A percentile compares a stretch with the other conserved stretches of the same genome.
Conservation (phyloP, 2,113 vertebrate genomes). For the Tragelaphus buxtoni region DNA sequence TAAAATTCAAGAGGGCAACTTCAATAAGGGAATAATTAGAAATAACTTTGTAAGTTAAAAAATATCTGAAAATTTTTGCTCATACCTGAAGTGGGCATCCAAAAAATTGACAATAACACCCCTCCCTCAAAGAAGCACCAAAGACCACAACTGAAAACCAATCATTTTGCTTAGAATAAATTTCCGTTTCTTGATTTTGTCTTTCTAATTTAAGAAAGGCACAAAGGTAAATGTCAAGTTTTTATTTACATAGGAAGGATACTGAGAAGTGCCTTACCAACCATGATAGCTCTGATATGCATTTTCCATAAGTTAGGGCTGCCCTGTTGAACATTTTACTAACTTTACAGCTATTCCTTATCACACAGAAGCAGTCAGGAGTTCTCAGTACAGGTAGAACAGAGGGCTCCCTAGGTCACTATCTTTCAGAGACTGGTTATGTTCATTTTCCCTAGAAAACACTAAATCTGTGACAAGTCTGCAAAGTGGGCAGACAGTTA, state of each 20-base stretch:
- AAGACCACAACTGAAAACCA: not conserved
- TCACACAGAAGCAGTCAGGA: not conserved
- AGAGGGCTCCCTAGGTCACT: not conserved
- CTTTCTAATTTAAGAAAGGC: not conserved
- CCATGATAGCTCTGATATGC: not conserved
- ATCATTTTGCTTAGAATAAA: not conserved
- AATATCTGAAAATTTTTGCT: not conserved
- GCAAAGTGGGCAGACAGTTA: not conserved
- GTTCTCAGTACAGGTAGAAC: not conserved
- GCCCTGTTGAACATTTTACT: not conserved
- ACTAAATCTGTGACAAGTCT: not conserved
- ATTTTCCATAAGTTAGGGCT: not conserved
- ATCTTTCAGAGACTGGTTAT: not conserved
- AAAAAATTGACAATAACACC: not conserved
- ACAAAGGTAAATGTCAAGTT: not conserved
- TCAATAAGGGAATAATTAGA: not conserved
- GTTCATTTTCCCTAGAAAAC: not conserved
- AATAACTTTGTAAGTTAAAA: not conserved
- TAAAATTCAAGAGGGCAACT: slow-evolving; percentile 10
- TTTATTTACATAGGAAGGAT: not conserved
- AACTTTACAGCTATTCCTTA: not conserved
- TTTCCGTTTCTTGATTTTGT: not conserved
- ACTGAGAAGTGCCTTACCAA: not conserved
- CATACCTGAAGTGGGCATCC: not conserved
- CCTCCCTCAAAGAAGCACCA: not conserved